phyloP scores from a whole-genome alignment of 2,113 vertebrate species.

The Salvelinus sp. region DNA sequence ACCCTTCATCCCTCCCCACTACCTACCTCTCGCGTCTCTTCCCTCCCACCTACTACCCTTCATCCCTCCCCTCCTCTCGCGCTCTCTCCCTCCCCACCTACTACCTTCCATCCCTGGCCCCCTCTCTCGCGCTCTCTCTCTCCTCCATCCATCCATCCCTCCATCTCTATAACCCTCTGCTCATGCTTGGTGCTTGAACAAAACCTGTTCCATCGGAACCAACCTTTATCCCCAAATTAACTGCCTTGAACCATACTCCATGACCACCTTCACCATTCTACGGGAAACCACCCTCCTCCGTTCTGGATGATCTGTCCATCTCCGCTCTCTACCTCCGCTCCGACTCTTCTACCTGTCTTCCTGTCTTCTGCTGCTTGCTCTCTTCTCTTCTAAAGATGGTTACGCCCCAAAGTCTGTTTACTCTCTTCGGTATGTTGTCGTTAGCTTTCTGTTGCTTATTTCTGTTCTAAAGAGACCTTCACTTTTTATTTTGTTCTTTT shows the following conservation, averaged over 20 bases:
- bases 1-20: too few species aligned
- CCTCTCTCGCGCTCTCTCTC: too few species aligned
- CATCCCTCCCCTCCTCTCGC: slow-evolving; percentile 11
- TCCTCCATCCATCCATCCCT: too few species aligned
- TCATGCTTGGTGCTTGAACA: slow-evolving; percentile 90
- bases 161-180: slow-evolving; percentile 53
- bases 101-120: too few species aligned
- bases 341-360: slow-evolving; percentile 95
- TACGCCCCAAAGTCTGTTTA: slow-evolving; percentile 90
- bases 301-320: slow-evolving; percentile 99
- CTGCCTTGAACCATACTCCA: slow-evolving; percentile 88
- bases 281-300: slow-evolving; percentile 89
- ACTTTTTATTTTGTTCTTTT: too few species aligned
- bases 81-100: too few species aligned
- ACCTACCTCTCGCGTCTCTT: too few species aligned
- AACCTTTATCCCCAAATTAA: slow-evolving; percentile 83
- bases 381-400: slow-evolving; percentile 82
- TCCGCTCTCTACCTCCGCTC: slow-evolving; percentile 83
- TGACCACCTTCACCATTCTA: slow-evolving; percentile 99
- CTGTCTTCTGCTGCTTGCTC: slow-evolving; percentile 98
- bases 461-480: slow-evolving; percentile 4
- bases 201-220: slow-evolving; percentile 84
- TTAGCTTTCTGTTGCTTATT: slow-evolving; percentile 79
- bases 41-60: too few species aligned
- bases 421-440: slow-evolving; percentile 91